Evolutionary conservation across 2,888 invertebrate genomes (phyloP), one percentile per base, ranked within the genome.

Genomic region (Pyrgus malvae): DNA sequence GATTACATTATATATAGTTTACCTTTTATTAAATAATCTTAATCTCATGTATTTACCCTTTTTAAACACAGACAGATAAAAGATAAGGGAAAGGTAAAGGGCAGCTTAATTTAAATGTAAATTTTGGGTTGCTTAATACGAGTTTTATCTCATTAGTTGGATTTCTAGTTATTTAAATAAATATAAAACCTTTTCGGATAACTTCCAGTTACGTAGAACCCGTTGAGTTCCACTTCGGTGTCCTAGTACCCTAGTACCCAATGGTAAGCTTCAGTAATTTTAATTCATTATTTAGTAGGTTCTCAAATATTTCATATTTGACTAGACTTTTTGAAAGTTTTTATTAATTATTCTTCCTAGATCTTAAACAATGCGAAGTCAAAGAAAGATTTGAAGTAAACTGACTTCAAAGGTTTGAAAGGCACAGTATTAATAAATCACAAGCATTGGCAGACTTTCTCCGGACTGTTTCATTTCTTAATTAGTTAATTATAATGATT

Each of bases 101-200:
- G 9, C 45, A 31, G 9, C n/a, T n/a, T 16, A 33, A 33, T 46
- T 46, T 23, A 46, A 33, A 23, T 46, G 45, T 46, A 33, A 46
- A 46, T 46, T 33, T 33, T 6, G 14, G 31, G 45, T 12, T 12
- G 29, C 44, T 14, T 17, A 14, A 29, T 29, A n/a, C 17, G 44
- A 31, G 33, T 31, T 46, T 40, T 23, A 23, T 37, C 40, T 40
- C 12, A 23, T 40, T 40, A 40, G 40, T 1, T 37, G 37, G 17
- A 17, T 37, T 37, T 37, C 37, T 17, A 14, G 16, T 7, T 17
- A n/a, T 9, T 16, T 17, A 33, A 7, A 29, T n/a, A n/a, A 14
- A 33, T n/a, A n/a, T n/a, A n/a, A n/a, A n/a, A n/a, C n/a, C n/a
- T n/a, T n/a, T n/a, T n/a, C n/a, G n/a, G n/a, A n/a, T n/a, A n/a